Percentiles rank a stretch among this genome's conserved stretches.
Conservation (phyloP, 2,797 vertebrate genomes). For the Uromys caudimaculatus region DNA sequence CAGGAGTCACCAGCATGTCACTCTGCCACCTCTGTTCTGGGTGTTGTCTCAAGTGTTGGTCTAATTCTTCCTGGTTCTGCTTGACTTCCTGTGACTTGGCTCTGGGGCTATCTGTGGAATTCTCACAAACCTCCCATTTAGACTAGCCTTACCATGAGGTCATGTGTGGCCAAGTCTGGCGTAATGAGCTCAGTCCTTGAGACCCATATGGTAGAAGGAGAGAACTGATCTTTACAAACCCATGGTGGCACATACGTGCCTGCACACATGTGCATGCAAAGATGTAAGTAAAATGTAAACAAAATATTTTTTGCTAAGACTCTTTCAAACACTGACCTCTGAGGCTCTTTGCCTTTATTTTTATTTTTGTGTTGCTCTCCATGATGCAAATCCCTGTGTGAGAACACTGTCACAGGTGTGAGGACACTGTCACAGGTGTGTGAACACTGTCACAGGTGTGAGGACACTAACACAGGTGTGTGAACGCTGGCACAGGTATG, state of each 20-base stretch:
- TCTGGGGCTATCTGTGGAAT: fast-evolving
- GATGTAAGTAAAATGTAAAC: not conserved
- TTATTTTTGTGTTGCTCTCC: not conserved
- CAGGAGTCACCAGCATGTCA: not conserved
- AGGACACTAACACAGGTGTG: no score
- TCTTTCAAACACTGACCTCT: not conserved
- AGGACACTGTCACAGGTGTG: not conserved
- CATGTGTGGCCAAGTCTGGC: not conserved
- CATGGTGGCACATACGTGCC: not conserved
- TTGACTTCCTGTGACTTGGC: not conserved
- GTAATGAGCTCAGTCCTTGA: not conserved
- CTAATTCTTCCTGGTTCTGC: not conserved
- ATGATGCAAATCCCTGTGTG: not conserved
- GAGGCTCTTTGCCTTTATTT: not conserved
- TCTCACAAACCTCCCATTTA: not conserved
- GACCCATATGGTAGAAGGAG: not conserved
- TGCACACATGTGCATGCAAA: not conserved
- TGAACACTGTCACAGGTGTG: not conserved
- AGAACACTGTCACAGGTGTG: not conserved
- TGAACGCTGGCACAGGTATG: not conserved
- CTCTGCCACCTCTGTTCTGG: not conserved
- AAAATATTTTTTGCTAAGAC: not conserved
- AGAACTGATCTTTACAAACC: not conserved
- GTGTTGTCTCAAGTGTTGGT: not conserved
- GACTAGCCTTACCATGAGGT: not conserved